Evolutionary conservation across 2,888 invertebrate species (phyloP).

Genomic region (Macrosoma leucophasiata): DNA sequence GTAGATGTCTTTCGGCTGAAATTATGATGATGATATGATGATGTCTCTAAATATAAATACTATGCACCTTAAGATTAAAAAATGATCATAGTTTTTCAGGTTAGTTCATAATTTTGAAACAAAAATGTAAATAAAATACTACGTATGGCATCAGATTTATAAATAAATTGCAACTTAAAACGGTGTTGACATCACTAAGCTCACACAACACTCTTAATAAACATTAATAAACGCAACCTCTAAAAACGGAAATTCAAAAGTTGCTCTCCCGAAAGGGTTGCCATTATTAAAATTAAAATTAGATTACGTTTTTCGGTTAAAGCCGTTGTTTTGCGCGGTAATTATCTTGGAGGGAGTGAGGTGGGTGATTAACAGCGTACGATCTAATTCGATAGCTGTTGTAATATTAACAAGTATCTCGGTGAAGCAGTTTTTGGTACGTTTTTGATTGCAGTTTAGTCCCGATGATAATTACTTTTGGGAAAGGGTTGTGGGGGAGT

Average conservation of each 20-base stretch:
- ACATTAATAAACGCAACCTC: conserved; percentile 33
- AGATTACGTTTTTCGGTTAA: conserved; percentile 64
- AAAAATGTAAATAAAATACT: too few relatives aligned
- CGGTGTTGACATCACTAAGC: conserved; percentile 17
- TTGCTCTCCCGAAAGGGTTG: conserved; percentile 43
- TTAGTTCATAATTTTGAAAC: too few relatives aligned
- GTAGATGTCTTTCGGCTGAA: too few relatives aligned
- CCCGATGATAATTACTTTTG: conserved; percentile 70
- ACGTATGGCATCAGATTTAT: too few relatives aligned
- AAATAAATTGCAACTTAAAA: too few relatives aligned
- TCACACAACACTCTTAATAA: conserved; percentile 25
- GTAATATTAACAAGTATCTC: conserved; percentile 63
- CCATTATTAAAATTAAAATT: conserved; percentile 69
- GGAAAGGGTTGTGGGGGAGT: conserved; percentile 52
- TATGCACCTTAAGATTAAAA: too few relatives aligned
- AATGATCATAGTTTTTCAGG: too few relatives aligned
- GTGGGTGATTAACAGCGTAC: conserved; percentile 42
- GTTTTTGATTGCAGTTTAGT: conserved; percentile 71
- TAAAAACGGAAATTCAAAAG: conserved; percentile 42
- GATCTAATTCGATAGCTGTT: conserved; percentile 65
- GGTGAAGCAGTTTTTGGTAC: conserved; percentile 63
- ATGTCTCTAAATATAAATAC: too few relatives aligned
- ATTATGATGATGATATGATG: too few relatives aligned
- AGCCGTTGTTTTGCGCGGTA: conserved; percentile 54
- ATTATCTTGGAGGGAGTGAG: conserved; percentile 48